phyloP scores from a whole-genome alignment of 1,140 invertebrate genomes.

The Sarcophaga peregrina region DNA sequence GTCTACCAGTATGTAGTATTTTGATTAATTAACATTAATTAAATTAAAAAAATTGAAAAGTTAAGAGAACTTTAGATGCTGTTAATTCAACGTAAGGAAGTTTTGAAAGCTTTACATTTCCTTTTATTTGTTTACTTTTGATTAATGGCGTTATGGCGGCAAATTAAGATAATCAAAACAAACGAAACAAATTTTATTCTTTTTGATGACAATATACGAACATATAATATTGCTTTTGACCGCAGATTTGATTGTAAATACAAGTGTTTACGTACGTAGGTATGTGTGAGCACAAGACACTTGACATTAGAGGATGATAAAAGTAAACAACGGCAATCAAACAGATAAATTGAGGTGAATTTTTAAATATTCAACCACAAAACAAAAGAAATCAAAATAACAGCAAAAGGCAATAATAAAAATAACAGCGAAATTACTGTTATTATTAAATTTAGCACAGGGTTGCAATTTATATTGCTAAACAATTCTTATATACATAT shows the following conservation, averaged over 20 bases:
- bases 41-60: too few relatives aligned
- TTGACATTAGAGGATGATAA: slow-evolving; percentile 13
- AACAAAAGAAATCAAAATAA: neutral
- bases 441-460: neutral
- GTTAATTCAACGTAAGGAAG: too few relatives aligned
- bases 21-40: too few relatives aligned
- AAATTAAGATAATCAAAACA: slow-evolving; percentile 41
- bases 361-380: neutral
- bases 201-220: neutral
- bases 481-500: neutral
- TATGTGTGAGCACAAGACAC: neutral
- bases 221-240: neutral
- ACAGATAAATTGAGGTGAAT: slow-evolving; percentile 19
- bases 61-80: too few relatives aligned
- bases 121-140: neutral
- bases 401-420: neutral
- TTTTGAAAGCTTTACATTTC: too few relatives aligned
- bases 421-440: neutral
- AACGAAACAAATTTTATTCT: slow-evolving; percentile 18
- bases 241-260: too few relatives aligned
- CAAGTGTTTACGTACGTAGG: neutral
- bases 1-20: too few relatives aligned
- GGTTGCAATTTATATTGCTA: neutral
- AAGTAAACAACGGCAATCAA: neutral
- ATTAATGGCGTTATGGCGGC: slow-evolving; percentile 27